Conservation (phyloP, 1,140 invertebrate genomes). For the Apis dorsata region DNA sequence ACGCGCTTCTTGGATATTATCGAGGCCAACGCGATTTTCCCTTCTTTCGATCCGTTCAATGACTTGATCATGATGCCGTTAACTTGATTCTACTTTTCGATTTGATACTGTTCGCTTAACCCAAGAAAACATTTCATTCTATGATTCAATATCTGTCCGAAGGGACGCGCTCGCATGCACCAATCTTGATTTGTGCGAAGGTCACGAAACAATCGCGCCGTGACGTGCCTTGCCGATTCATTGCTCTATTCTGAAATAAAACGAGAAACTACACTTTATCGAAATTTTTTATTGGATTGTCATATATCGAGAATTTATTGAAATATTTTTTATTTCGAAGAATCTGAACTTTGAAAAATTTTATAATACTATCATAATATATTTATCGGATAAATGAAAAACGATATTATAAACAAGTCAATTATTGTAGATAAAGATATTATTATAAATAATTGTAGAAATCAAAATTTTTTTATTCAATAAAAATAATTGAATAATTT, state of each 20-base stretch:
- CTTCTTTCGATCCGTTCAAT: conserved; percentile 30
- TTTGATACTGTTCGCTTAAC: neutral
- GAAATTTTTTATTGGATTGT: too few species aligned
- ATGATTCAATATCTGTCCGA: neutral
- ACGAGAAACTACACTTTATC: neutral
- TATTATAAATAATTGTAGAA: too few species aligned
- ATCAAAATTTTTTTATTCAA: neutral
- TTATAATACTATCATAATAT: neutral
- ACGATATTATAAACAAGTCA: too few species aligned
- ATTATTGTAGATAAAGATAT: too few species aligned
- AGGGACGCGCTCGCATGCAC: neutral
- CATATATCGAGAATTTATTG: fast-evolving
- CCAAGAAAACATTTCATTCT: neutral
- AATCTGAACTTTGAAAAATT: neutral
- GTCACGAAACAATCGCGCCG: neutral
- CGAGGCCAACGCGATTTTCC: conserved; percentile 1
- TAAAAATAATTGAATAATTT: neutral
- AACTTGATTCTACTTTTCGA: conserved; percentile 11
- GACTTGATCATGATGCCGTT: conserved; percentile 30
- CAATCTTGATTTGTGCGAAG: neutral
- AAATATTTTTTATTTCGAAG: neutral
- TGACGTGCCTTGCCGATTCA: neutral
- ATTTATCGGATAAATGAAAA: too few species aligned
- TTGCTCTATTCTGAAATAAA: neutral
- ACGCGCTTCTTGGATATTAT: neutral